Conservation (phyloP, 2,113 vertebrate genomes). For the Erythrolamprus reginae region DNA sequence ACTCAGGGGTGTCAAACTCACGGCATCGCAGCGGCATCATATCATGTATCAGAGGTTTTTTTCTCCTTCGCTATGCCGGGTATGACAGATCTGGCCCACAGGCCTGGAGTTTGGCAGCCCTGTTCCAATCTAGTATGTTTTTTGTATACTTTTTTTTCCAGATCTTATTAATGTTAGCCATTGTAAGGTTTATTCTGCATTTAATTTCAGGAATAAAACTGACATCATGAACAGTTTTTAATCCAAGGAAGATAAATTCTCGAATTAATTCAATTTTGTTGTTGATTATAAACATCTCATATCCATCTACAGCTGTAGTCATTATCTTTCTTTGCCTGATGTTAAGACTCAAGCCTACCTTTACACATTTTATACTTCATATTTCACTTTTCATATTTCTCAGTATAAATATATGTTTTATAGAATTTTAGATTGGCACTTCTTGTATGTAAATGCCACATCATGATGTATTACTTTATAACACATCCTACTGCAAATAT, state of each 20-base stretch:
- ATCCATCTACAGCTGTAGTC: not conserved
- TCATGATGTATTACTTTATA: not conserved
- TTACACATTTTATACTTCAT: not conserved
- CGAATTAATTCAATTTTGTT: too few relatives aligned
- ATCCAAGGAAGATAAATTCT: too few relatives aligned
- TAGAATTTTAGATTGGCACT: not conserved
- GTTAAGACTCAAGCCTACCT: not conserved
- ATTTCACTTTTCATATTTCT: not conserved
- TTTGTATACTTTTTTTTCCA: too few relatives aligned
- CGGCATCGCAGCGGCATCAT: too few relatives aligned
- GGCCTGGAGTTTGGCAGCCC: too few relatives aligned
- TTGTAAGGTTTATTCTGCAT: not conserved
- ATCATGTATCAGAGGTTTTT: too few relatives aligned
- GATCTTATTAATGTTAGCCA: not conserved
- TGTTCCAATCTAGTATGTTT: not conserved
- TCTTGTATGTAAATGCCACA: not conserved
- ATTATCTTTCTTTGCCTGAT: not conserved
- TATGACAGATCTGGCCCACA: too few relatives aligned
- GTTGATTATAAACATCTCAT: too few relatives aligned
- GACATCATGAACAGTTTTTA: too few relatives aligned
- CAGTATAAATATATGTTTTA: not conserved
- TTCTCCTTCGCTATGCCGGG: too few relatives aligned
- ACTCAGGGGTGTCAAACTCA: not conserved
- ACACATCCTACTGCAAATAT: not conserved
- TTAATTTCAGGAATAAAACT: too few relatives aligned